Evolutionary conservation across 2,888 invertebrate genomes (phyloP).

Genomic region (Teinopalpus imperialis): DNA sequence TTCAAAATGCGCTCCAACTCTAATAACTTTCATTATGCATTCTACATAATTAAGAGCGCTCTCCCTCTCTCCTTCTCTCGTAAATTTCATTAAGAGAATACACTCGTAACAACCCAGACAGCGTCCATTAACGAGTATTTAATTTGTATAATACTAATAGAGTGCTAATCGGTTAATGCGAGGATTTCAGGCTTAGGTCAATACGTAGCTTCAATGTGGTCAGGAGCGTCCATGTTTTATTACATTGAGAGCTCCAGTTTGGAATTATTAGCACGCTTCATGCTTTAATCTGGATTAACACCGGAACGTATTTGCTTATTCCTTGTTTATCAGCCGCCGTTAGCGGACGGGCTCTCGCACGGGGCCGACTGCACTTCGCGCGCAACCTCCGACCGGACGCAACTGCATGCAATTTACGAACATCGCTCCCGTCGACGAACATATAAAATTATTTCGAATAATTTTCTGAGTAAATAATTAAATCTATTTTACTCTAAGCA

Average conservation of each 20-base stretch:
- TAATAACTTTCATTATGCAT: no score
- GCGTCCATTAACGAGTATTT: conserved; percentile 2
- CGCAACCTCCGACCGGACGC: conserved; percentile 7
- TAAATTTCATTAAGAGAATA: no score
- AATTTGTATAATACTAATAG: not conserved
- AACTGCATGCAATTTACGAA: conserved; percentile 16
- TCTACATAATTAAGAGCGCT: no score
- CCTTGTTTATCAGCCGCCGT: conserved; percentile 24
- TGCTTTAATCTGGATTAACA: conserved; percentile 22
- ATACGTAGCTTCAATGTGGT: conserved; percentile 9
- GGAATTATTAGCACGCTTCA: conserved; percentile 24
- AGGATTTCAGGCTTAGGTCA: conserved; percentile 13
- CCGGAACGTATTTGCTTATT: conserved; percentile 19
- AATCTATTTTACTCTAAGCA: conserved; percentile 28
- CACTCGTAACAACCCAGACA: no score
- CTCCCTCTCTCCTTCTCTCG: no score
- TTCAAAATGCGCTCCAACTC: no score
- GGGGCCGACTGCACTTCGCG: conserved; percentile 16
- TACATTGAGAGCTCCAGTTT: conserved; percentile 10
- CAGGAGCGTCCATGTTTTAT: conserved; percentile 5
- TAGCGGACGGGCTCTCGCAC: conserved; percentile 20
- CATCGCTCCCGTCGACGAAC: conserved; percentile 4
- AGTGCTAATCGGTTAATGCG: not conserved
- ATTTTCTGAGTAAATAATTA: conserved; percentile 10
- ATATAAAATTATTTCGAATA: no score